These are phyloP conservation scores for Aphyosemion australe DNA, from an alignment of 2,113 vertebrate species.

Conservation along the genomic window DNA sequence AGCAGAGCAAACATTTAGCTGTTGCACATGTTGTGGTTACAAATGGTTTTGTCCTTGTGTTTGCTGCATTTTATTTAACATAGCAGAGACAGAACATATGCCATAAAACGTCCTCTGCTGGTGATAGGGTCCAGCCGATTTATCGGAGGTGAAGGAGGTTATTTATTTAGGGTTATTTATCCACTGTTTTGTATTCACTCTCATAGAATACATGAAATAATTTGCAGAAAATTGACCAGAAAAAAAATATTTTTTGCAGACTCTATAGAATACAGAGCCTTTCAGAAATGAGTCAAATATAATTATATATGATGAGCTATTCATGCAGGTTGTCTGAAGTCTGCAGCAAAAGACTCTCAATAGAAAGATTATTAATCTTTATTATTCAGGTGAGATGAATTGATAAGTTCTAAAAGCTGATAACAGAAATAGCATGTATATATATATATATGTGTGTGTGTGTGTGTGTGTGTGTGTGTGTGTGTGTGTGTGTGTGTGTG, in stretches of 20 bases:
- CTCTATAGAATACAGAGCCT: slow-evolving; percentile 32
- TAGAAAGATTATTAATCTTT: too few relatives aligned
- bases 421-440: too few relatives aligned
- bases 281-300: slow-evolving; percentile 48
- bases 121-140: too few relatives aligned
- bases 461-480: too few relatives aligned
- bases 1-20: not conserved
- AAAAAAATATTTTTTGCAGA: slow-evolving; percentile 49
- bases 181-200: slow-evolving; percentile 1
- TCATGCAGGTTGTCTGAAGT: slow-evolving; percentile 52
- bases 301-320: slow-evolving; percentile 46
- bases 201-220: slow-evolving; percentile 34
- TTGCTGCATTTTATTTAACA: too few relatives aligned
- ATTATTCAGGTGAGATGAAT: slow-evolving; percentile 28
- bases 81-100: too few relatives aligned
- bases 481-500: too few relatives aligned
- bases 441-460: too few relatives aligned
- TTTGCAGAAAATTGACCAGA: slow-evolving; percentile 51
- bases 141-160: too few relatives aligned
- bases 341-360: slow-evolving; percentile 35
- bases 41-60: too few relatives aligned
- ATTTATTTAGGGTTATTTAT: not conserved
- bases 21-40: not conserved
- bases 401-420: slow-evolving; percentile 16
- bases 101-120: too few relatives aligned